phyloP scores from a whole-genome alignment of 2,113 vertebrate genomes.

The Phainopepla nitens region DNA sequence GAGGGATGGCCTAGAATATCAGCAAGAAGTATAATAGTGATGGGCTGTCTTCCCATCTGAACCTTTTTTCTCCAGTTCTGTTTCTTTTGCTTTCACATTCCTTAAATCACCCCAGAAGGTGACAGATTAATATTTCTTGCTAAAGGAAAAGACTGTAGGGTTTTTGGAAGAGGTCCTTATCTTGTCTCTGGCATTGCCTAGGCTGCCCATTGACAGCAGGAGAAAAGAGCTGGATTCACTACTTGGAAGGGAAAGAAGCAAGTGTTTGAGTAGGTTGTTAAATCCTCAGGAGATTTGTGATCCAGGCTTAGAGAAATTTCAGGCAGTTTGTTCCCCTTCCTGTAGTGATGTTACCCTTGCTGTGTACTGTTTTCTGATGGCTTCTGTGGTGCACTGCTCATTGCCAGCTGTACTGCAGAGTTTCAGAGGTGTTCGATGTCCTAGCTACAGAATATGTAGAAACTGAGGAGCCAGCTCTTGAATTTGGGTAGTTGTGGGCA shows the following conservation, averaged over 20 bases:
- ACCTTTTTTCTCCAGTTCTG: neutral
- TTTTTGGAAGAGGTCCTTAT: neutral
- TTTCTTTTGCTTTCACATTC: neutral
- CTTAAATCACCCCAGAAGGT: neutral
- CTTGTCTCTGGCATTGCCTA: neutral
- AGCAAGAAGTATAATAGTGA: neutral
- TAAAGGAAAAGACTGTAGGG: neutral
- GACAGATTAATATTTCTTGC: neutral
- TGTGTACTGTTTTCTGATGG: neutral
- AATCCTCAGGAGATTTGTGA: neutral
- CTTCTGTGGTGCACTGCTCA: neutral
- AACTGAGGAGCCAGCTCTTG: neutral
- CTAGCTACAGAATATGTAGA: neutral
- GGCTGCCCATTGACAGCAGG: neutral
- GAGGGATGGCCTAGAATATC: neutral
- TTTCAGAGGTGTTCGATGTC: neutral
- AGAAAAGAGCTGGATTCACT: neutral
- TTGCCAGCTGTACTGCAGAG: neutral
- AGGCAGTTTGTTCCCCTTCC: neutral
- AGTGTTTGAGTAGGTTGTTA: neutral
- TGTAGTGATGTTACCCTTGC: neutral
- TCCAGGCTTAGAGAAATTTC: neutral
- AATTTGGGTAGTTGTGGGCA: neutral
- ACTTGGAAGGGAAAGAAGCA: neutral
- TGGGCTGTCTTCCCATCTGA: neutral